phyloP scores from a whole-genome alignment of 1,140 invertebrate species.

The Stegodyphus dumicola region DNA sequence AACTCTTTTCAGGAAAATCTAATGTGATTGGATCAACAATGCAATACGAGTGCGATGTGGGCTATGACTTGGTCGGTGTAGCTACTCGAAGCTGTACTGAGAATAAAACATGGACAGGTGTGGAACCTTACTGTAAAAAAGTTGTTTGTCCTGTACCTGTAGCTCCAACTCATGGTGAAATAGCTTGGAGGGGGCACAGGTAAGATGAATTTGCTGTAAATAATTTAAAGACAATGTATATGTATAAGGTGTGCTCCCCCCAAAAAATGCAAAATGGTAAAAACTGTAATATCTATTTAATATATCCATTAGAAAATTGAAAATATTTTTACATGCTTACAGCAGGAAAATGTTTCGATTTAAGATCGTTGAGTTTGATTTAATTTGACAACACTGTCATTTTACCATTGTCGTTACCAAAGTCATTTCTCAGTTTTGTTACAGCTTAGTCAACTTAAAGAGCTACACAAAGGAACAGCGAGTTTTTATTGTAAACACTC shows the following conservation, averaged over 20 bases:
- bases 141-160: constrained; percentile 59
- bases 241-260: neutral
- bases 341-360: too few relatives aligned
- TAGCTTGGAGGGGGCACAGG: constrained; percentile 48
- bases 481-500: too few relatives aligned
- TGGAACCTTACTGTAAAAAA: constrained; percentile 52
- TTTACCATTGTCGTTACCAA: too few relatives aligned
- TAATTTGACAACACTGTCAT: too few relatives aligned
- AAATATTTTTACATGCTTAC: too few relatives aligned
- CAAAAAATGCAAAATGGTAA: too few relatives aligned
- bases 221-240: neutral
- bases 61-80: constrained; percentile 66
- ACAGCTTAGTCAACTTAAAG: too few relatives aligned
- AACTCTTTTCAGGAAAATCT: constrained; percentile 33
- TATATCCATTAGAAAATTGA: too few relatives aligned
- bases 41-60: constrained; percentile 67
- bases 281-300: too few relatives aligned
- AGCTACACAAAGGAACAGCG: too few relatives aligned
- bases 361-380: too few relatives aligned
- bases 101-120: constrained; percentile 64
- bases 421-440: too few relatives aligned
- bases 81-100: constrained; percentile 63
- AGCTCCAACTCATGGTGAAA: constrained; percentile 43
- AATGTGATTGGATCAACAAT: constrained; percentile 63
- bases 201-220: neutral